Conservation (phyloP, 2,888 invertebrate genomes). For the Elmis aenea region DNA sequence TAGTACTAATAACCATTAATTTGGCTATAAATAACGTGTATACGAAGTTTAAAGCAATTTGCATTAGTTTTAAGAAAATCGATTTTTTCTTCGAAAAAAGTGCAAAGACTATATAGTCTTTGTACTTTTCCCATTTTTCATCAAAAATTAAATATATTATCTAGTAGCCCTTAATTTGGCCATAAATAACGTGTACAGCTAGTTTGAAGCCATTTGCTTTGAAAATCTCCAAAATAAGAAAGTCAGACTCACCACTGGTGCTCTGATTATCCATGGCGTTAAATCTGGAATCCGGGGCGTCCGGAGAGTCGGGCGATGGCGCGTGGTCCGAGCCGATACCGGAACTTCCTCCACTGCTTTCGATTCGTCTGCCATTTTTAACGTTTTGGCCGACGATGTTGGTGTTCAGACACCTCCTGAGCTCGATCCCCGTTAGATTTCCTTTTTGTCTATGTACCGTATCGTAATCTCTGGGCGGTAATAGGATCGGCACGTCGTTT, state of each 20-base stretch:
- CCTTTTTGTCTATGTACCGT: conserved; percentile 78
- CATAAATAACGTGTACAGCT: too few species aligned
- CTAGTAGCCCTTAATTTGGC: too few species aligned
- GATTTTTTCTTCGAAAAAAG: too few species aligned
- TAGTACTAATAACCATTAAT: too few species aligned
- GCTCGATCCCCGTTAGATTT: conserved; percentile 68
- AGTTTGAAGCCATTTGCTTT: too few species aligned
- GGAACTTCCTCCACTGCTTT: conserved; percentile 67
- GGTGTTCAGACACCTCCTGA: conserved; percentile 64
- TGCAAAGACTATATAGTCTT: too few species aligned
- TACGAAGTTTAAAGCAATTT: too few species aligned
- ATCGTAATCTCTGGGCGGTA: conserved; percentile 93
- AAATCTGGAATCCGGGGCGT: conserved; percentile 43
- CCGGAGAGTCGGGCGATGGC: conserved; percentile 66
- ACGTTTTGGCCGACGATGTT: conserved; percentile 58
- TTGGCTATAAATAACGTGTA: too few species aligned
- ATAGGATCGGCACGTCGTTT: conserved; percentile 62
- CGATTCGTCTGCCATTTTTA: conserved; percentile 33
- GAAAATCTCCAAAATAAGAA: not conserved
- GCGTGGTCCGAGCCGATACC: conserved; percentile 88
- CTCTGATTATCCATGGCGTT: conserved; percentile 30
- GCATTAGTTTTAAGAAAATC: too few species aligned
- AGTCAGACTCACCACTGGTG: conserved; percentile 32
- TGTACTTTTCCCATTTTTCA: too few species aligned
- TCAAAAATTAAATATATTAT: too few species aligned